Evolutionary conservation across 2,888 invertebrate genomes (phyloP), one percentile per base, ranked within the genome.

Genomic region (Steinernema hermaphroditum): DNA sequence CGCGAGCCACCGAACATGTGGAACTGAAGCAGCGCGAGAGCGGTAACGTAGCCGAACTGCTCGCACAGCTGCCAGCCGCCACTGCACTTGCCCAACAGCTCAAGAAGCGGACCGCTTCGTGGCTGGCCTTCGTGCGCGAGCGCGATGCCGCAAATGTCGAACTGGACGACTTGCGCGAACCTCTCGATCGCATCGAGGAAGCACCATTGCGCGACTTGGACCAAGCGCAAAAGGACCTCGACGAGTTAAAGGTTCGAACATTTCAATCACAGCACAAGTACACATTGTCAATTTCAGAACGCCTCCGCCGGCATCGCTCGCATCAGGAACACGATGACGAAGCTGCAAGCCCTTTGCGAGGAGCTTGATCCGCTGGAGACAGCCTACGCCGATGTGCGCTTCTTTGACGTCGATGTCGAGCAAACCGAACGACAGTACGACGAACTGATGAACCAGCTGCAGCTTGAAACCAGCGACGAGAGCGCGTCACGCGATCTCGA

Each of bases 391-490:
- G 83, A 82, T n/a, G 75, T 76, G 6, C 78, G 83, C 32, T 83
- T 80, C 77, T 73, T 79, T 70, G 79, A 81, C 50, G 81, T 77
- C 8, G 80, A 81, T 43, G 74, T 78, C 62, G 82, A 82, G 57
- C 79, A 80, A 70, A 77, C 74, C 22, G 76, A 75, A 49, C 73
- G 76, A 29, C 78, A 80, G 41, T 79, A 73, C 69, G 82, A 78
- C 46, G 79, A 81, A 57, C 74, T 76, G 16, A 74, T 78, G 41
- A 73, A 71, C 57, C 78, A 76, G 27, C 34, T 80, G 44, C 1
- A 68, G 9, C 29, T 27, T 14, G 73, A 73, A 46, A 57, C 54
- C 2, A 19, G 22, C 43, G 73, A 73, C 1, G 73, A 73, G 68
- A 44, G 75, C 32, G 41, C 32, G 1, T 29, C 75, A 19, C 27